A percentile compares a stretch with the other conserved stretches of the same genome.
Conservation (phyloP, 53 echinoderm and acorn worm genomes). For the Henricia sp. region DNA sequence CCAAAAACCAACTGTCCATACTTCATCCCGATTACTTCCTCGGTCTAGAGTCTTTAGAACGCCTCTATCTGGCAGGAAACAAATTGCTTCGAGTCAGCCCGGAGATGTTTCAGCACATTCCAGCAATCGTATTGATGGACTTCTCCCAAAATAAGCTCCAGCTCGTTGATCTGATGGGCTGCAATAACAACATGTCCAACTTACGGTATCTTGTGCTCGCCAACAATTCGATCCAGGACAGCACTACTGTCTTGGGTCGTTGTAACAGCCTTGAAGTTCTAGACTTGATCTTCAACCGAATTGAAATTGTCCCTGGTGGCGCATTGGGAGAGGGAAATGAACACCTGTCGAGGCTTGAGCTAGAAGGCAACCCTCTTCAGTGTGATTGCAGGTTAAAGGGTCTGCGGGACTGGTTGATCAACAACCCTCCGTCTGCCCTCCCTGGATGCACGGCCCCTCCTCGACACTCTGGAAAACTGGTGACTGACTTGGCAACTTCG, state of each 20-base stretch:
- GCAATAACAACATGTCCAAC: neutral
- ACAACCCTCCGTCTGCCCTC: neutral
- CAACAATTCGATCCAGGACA: neutral
- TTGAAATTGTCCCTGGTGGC: constrained; percentile 11
- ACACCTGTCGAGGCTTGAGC: constrained; percentile 59
- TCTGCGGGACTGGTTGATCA: constrained; percentile 63
- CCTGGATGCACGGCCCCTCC: constrained; percentile 17
- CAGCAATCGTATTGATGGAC: constrained; percentile 1
- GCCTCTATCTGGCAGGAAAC: constrained; percentile 7
- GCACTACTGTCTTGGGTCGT: neutral
- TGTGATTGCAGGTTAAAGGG: constrained; percentile 80
- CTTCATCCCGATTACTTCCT: constrained; percentile 32
- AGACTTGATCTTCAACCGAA: constrained; percentile 22
- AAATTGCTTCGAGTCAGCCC: neutral
- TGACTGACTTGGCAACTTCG: constrained; percentile 1
- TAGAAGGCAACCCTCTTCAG: constrained; percentile 80
- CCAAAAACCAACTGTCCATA: constrained; percentile 23
- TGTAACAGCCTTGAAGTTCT: constrained; percentile 3
- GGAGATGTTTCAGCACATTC: constrained; percentile 3
- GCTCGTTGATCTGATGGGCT: neutral
- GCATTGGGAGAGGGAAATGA: neutral
- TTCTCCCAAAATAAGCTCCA: constrained; percentile 7
- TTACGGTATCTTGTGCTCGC: neutral
- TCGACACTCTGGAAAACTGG: neutral
- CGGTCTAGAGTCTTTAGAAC: constrained; percentile 12